Base-by-base conservation (phyloP, 2,888 invertebrate species). In the Plebejus melissa region DNA sequence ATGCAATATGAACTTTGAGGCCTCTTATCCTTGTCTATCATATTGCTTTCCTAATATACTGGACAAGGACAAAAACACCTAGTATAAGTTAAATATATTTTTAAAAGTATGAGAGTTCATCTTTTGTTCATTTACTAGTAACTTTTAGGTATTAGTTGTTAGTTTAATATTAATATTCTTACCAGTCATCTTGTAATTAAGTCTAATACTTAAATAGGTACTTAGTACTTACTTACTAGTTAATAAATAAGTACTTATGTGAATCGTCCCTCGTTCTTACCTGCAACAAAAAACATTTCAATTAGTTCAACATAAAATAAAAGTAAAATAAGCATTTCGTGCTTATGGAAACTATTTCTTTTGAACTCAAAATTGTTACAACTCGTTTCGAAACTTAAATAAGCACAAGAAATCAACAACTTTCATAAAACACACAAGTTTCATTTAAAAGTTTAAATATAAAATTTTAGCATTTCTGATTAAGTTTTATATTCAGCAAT, bases 381-480 rank as follows among this genome's bases (percentile, higher is more conserved):
- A 60, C 65, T 65, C 9, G 65, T 9, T 65, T 65, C 32, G 28
- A 11, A 65, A 65, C 65, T 65, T 13, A 65, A 65, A 65, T 65
- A 65, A 65, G 65, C 32, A 11, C 28, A 65, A 32, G 32, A 3
- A 32, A 65, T 65, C 32, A 65, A 5, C 60, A 60, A 58, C 7
- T 60, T 60, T 60, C 60, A 60, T 60, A 60, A 60, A 60, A 60
- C 22, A 58, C 60, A 60, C 22, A 32, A 65, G 22, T 32, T 32
- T 22, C 28, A 60, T 58, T 58, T n/a, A n/a, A 58, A 58, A 58
- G 58, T 58, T 58, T 22, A 58, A 58, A 58, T 58, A 58, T 22
- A 58, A 58, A 58, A 58, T 58, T 13, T n/a, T 58, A 22, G 22
- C 58, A 13, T 28, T 58, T 60, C 65, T 32, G 65, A 65, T 65